Percentiles rank a stretch among this genome's conserved stretches.
Evolutionary conservation across 2,888 invertebrate species (phyloP).

Genomic region (Physocephala rufipes): DNA sequence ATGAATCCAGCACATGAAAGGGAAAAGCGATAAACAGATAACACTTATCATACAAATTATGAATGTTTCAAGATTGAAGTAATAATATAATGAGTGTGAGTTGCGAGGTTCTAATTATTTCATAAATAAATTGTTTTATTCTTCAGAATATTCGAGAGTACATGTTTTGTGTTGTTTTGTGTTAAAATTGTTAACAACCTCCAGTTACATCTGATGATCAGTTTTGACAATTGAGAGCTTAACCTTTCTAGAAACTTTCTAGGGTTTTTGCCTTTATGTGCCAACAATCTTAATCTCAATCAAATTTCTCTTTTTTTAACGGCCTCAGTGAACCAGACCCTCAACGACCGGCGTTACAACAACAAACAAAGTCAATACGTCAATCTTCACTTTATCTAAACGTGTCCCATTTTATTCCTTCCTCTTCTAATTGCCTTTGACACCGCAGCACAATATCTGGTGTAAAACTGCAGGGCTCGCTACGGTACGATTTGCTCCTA

Average conservation of each 20-base stretch:
- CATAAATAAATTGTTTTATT: too few species aligned
- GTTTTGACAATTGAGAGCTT: background rate
- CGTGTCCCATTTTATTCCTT: background rate
- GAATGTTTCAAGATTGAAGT: too few species aligned
- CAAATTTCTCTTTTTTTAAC: background rate
- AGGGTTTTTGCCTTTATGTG: too few species aligned
- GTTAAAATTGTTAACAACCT: too few species aligned
- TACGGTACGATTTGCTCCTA: background rate
- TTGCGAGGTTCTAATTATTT: too few species aligned
- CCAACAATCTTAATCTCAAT: background rate
- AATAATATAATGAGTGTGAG: too few species aligned
- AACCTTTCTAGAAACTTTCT: background rate
- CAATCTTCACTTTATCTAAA: conserved; percentile 26
- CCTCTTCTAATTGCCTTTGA: background rate
- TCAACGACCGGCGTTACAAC: background rate
- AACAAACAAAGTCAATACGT: conserved; percentile 17
- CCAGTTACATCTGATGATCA: too few species aligned
- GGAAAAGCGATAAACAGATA: too few species aligned
- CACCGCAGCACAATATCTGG: background rate
- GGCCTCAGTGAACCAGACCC: background rate
- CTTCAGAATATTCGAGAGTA: too few species aligned
- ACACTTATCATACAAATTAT: too few species aligned
- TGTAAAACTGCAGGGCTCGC: background rate
- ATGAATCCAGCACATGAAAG: too few species aligned
- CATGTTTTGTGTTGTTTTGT: too few species aligned